Percentiles rank a stretch among this genome's conserved stretches.
Evolutionary conservation across 2,113 vertebrate species (phyloP).

Genomic region (Cettia cetti): DNA sequence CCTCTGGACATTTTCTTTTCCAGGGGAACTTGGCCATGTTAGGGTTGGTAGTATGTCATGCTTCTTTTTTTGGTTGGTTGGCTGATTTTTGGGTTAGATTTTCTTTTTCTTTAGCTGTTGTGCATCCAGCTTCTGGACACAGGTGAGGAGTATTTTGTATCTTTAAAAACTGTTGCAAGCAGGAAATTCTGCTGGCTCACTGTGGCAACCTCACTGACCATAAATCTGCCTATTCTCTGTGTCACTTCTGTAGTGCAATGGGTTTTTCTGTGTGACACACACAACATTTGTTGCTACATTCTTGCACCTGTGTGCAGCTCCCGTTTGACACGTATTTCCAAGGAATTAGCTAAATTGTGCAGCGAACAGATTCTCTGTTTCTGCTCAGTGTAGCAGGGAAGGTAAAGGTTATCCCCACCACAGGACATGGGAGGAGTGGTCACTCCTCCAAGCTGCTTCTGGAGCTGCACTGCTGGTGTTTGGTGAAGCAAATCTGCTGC

Average conservation of each 20-base stretch:
- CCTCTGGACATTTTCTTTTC: background rate
- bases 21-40: background rate
- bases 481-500: slow-evolving; percentile 53
- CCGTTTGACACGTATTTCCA: background rate
- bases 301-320: background rate
- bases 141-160: background rate
- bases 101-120: background rate
- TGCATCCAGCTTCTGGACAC: background rate
- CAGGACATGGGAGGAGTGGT: background rate
- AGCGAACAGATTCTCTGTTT: background rate
- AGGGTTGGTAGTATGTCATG: background rate
- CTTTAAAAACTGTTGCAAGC: background rate
- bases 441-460: background rate
- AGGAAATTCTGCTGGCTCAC: background rate
- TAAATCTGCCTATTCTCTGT: background rate
- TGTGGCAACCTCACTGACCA: background rate
- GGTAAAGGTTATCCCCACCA: slow-evolving; percentile 8
- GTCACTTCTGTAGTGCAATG: background rate
- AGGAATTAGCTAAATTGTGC: background rate
- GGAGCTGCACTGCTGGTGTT: slow-evolving; percentile 13
- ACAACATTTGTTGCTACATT: background rate
- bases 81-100: background rate
- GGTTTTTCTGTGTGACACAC: background rate
- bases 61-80: background rate
- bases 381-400: background rate